Base-by-base conservation (phyloP, 2,797 vertebrate genomes). In the Chelmon rostratus region DNA sequence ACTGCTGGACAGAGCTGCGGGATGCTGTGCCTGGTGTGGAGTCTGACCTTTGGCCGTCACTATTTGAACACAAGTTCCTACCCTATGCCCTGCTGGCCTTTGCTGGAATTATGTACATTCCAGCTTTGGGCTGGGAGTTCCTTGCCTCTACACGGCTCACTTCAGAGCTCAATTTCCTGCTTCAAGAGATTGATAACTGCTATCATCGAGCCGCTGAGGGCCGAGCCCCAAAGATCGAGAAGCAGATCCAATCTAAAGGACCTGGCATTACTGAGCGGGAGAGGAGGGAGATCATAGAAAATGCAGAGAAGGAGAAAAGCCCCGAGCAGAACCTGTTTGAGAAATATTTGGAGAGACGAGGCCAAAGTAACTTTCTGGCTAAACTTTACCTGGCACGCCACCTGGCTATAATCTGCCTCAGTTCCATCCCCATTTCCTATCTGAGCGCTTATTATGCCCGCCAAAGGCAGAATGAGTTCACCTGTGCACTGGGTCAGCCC, bases 181-280 rank as follows among this genome's bases (percentile, higher is more conserved):
- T 99, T 86, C 98, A 99, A 93, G 98, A 99, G 93, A 99, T 99
- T 0, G 98, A 99, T 93, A 99, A 99, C 94, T 99, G 98, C 93
- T 99, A 99, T 92, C 98, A 99, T 90, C 96, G 98, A 58, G 98
- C 98, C 0, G 98, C 98, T 1, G 98, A 99, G 92, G 98, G 98
- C 54, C 95, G 98, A 4, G 98, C 98, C 5, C 98, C 98, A 42
- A 99, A 99, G 95, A 99, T 99, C n/a, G 98, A 99, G 91, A 99
- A 99, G 92, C 98, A 99, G 95, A 99, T 99, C 89, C 98, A 99
- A 76, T 99, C 97, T 84, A 99, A 99, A 92, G 98, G 98, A n/a
- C 98, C 98, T 0, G 97, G 98, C 56, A 99, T 99, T 86, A 99
- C 97, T 0, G 98, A 99, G 91, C 94, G 96, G 5, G 98, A 99